phyloP scores from a whole-genome alignment of 2,113 vertebrate species.

The Hepsetus odoe region DNA sequence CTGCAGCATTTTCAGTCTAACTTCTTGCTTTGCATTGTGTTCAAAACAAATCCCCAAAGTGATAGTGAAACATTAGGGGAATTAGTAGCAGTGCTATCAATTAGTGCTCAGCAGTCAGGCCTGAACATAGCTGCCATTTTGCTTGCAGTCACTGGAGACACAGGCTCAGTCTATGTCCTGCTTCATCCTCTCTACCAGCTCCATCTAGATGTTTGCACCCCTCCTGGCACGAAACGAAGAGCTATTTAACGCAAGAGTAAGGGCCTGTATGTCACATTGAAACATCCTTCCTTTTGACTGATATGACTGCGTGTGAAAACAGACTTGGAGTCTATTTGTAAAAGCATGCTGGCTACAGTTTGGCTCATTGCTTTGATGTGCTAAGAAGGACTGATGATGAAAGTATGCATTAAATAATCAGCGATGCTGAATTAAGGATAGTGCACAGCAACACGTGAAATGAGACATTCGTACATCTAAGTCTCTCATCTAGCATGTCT shows the following conservation, averaged over 20 bases:
- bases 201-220: background rate
- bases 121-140: slow-evolving; percentile 24
- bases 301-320: slow-evolving; percentile 4
- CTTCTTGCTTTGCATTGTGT: slow-evolving; percentile 19
- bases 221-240: slow-evolving; percentile 26
- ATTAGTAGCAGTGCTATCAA: slow-evolving; percentile 46
- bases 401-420: background rate
- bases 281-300: background rate
- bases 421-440: background rate
- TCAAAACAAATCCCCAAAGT: slow-evolving; percentile 10
- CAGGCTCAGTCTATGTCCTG: background rate
- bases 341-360: background rate
- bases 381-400: background rate
- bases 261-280: slow-evolving; percentile 21
- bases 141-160: slow-evolving; percentile 1
- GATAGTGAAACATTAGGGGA: slow-evolving; percentile 42
- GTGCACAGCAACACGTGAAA: background rate
- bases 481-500: background rate
- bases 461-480: background rate
- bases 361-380: background rate
- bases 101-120: slow-evolving; percentile 40
- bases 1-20: slow-evolving; percentile 27
- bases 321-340: background rate
- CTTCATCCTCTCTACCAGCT: background rate
- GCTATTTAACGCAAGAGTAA: slow-evolving; percentile 32